Base-by-base conservation (phyloP, 2,888 invertebrate species). In the Hydropsyche betteni region DNA sequence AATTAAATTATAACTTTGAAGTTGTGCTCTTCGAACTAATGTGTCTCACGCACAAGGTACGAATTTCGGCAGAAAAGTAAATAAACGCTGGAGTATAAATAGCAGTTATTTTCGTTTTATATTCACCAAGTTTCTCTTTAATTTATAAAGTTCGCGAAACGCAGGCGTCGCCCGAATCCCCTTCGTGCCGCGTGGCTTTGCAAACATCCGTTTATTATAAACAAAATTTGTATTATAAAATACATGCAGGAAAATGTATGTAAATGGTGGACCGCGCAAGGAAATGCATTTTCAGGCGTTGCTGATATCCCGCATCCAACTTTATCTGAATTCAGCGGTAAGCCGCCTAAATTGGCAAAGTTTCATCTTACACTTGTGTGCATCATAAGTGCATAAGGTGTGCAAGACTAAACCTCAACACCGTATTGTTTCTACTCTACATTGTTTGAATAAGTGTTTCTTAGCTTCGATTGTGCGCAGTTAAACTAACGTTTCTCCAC, bases 371-470 rank as follows among this genome's bases (percentile, higher is more conserved):
- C 50, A 69, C 51, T 69, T 50, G 50, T 33, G 69, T 50, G 69
- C 50, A 69, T 69, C 69, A 51, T 69, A 51, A 69, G 69, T 69
- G 69, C 69, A 69, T 64, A 64, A 64, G 64, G 64, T 64, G 36
- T 36, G 34, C 36, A 3, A 64, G 64, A 64, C 69, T 16, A 51
- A 69, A 69, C 69, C 69, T 69, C 69, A 33, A 16, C 69, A 16
- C 16, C 69, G 16, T 69, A 69, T 51, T 51, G 69, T 51, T 69
- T 69, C 69, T 50, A 24, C 16, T 14, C 5, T 16, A 51, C 51
- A 50, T 69, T 69, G 51, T 51, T 69, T 69, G 24, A 64, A 64
- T 64, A 36, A 34, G 36, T 64, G 34, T 64, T 64, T 64, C 12
- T 64, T 36, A 8, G 34, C 4, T 64, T 64, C 36, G 64, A 34